Base-by-base conservation (phyloP, 2,113 vertebrate species). In the Phaethornis superciliosus region DNA sequence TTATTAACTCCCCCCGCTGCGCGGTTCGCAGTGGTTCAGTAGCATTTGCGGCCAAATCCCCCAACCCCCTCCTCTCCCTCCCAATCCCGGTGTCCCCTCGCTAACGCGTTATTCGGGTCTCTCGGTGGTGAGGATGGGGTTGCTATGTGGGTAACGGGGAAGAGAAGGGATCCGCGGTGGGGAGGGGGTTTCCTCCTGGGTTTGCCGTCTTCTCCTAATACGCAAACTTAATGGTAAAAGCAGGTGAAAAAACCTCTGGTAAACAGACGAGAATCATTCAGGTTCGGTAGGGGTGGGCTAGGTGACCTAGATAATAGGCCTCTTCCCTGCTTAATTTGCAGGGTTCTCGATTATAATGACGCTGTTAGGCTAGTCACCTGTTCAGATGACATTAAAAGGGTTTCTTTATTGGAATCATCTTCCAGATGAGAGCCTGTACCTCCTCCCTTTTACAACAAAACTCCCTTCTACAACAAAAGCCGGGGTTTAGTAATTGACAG, bases 281-380 rank as follows among this genome's bases (percentile, higher is more conserved):
- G 76, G 49, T 58, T 26, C 24, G 69, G 64, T 37, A 71, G 59
- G 64, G 90, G 96, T 96, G 89, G 91, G 90, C 79, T 94, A 68
- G 56, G 60, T 96, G 93, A 96, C 92, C 96, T 92, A 94, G 44
- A 94, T 95, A 91, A 91, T 75, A 49, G 88, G 81, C 90, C 76
- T 88, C 79, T 95, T 85, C 90, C 78, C 74, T 69, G 89, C 84
- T 90, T 93, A 79, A 89, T 94, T 93, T 94, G 77, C 89, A 74
- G 62, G 83, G 90, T 91, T 94, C 72, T 91, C 28, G 30, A 1
- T 54, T 83, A 18, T 56, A 78, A 74, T 80, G 92, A 90, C 59
- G 90, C 71, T 93, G 40, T 49, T 58, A n/a, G 68, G 33, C 46
- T 49, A 42, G 81, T 95, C 90, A 96, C 89, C 83, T 95, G 94